Percentiles rank a stretch among this genome's conserved stretches.
Evolutionary conservation across 2,888 invertebrate species (phyloP).

Genomic region (Rhagium mordax): DNA sequence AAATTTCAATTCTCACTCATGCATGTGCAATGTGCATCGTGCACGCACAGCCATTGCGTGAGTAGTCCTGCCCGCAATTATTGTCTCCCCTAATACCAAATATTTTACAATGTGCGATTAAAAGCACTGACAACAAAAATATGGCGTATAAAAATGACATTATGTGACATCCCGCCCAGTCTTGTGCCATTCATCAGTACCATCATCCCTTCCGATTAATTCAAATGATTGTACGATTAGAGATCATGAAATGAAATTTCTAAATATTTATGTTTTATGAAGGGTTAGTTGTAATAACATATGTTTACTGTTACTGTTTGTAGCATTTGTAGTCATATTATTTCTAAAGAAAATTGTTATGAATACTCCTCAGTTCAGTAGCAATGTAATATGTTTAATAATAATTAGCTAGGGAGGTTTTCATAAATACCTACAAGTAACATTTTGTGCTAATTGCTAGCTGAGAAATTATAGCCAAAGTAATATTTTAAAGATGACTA

Average conservation of each 20-base stretch:
- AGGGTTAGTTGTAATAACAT: neutral
- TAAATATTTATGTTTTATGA: neutral
- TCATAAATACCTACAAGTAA: too few species aligned
- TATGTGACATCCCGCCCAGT: slow-evolving; percentile 42
- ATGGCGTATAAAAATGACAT: slow-evolving; percentile 1
- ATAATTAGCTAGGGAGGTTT: too few species aligned
- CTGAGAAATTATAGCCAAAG: too few species aligned
- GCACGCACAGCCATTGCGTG: neutral
- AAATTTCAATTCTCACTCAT: neutral
- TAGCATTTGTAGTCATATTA: neutral
- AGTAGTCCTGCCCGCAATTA: neutral
- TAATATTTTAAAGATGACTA: too few species aligned
- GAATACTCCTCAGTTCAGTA: too few species aligned
- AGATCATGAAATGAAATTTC: neutral
- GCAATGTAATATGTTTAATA: too few species aligned
- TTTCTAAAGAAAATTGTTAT: too few species aligned
- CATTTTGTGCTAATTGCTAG: too few species aligned
- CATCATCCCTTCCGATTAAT: slow-evolving; percentile 17
- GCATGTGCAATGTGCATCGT: too few species aligned
- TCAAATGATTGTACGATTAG: neutral
- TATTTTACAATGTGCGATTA: neutral
- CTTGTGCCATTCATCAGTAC: slow-evolving; percentile 38
- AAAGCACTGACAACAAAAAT: slow-evolving; percentile 9
- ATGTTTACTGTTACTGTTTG: neutral
- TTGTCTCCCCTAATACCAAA: neutral